phyloP scores from a whole-genome alignment of 2,113 vertebrate genomes.

The Crotalus helleri region DNA sequence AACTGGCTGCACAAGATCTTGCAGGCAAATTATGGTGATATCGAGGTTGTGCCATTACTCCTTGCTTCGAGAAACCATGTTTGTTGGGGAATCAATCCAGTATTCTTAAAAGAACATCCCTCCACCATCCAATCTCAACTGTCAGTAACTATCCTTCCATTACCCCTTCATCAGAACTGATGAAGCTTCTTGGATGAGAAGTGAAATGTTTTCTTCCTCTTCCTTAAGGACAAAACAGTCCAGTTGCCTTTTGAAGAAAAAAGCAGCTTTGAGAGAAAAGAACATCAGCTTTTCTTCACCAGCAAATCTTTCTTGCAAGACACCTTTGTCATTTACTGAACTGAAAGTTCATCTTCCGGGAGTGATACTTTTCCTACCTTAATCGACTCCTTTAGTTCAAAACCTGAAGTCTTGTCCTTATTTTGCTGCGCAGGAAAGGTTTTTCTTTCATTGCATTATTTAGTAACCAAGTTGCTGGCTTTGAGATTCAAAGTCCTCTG shows the following conservation, averaged over 20 bases:
- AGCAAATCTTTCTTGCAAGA: constrained; percentile 10
- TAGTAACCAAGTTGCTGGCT: constrained; percentile 23
- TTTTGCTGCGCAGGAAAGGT: constrained; percentile 4
- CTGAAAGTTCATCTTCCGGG: constrained; percentile 20
- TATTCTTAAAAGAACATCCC: not conserved
- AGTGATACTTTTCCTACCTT: constrained; percentile 28
- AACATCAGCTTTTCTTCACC: not conserved
- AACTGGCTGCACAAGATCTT: not conserved
- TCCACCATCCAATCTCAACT: not conserved
- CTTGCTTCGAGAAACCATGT: not conserved
- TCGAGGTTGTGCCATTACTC: not conserved
- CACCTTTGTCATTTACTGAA: not conserved
- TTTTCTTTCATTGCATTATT: constrained; percentile 38
- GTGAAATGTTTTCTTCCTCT: not conserved
- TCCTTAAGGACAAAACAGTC: not conserved
- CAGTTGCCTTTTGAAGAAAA: not conserved
- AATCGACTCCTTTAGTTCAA: constrained; percentile 35
- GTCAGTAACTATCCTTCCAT: not conserved
- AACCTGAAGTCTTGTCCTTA: constrained; percentile 14
- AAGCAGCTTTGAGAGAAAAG: not conserved
- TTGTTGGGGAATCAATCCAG: not conserved
- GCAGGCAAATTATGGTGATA: not conserved
- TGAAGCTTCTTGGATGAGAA: not conserved
- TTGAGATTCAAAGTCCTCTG: constrained; percentile 35
- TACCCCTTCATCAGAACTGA: not conserved